Conservation (phyloP, 1,140 invertebrate species). For the Aphaenogaster ashmeadi region DNA sequence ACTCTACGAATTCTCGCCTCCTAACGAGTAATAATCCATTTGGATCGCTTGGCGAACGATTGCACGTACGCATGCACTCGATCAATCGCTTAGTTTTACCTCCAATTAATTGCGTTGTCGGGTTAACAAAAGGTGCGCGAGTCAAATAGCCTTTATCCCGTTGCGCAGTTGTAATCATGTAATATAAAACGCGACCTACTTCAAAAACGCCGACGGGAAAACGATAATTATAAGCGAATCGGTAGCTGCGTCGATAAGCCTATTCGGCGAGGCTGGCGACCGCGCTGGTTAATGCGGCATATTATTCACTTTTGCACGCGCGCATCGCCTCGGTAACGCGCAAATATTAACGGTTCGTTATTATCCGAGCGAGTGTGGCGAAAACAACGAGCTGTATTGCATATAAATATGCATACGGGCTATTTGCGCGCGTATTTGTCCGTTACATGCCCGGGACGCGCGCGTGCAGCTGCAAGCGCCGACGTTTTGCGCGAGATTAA, state of each 20-base stretch:
- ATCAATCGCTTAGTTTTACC: constrained; percentile 20
- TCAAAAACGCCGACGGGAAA: constrained; percentile 28
- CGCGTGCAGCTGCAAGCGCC: constrained; percentile 39
- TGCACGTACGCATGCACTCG: constrained; percentile 7
- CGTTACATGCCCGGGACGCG: not conserved
- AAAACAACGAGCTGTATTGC: constrained; percentile 51
- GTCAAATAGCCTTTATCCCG: constrained; percentile 44
- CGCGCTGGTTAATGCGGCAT: constrained; percentile 32
- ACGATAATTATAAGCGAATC: constrained; percentile 43
- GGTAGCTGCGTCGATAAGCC: constrained; percentile 34
- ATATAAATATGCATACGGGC: constrained; percentile 53
- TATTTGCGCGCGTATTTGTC: constrained; percentile 49
- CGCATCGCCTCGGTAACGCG: constrained; percentile 50
- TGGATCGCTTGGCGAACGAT: not conserved
- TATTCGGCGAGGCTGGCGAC: constrained; percentile 27
- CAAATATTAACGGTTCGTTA: constrained; percentile 54
- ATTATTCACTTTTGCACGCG: constrained; percentile 54
- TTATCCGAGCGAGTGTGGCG: constrained; percentile 45
- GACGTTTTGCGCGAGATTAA: constrained; percentile 47
- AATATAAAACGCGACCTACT: constrained; percentile 44
- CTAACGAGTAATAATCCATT: too few relatives aligned
- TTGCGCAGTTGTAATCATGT: constrained; percentile 35
- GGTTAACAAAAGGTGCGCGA: constrained; percentile 50
- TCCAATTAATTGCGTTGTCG: constrained; percentile 42
- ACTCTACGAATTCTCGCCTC: too few relatives aligned